Evolutionary conservation across 2,888 invertebrate species (phyloP).

Genomic region (Acleris emargana): DNA sequence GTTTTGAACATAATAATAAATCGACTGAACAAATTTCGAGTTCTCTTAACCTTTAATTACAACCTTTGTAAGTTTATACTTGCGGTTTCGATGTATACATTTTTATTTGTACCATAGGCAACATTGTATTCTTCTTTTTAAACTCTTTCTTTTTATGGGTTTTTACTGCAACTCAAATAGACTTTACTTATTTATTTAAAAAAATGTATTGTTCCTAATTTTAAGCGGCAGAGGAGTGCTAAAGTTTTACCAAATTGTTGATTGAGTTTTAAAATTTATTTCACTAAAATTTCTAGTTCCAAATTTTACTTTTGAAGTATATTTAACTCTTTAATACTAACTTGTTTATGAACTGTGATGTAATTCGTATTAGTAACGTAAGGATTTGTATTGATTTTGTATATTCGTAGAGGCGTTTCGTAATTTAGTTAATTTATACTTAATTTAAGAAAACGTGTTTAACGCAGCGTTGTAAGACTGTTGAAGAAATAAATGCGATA

Average conservation of each 20-base stretch:
- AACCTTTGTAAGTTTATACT: constrained; percentile 62
- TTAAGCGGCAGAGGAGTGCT: constrained; percentile 57
- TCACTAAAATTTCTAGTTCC: constrained; percentile 58
- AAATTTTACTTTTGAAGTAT: constrained; percentile 72
- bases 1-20: constrained; percentile 59
- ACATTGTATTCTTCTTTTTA: constrained; percentile 1
- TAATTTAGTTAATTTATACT: constrained; percentile 81
- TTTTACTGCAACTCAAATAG: constrained; percentile 2
- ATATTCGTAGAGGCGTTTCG: constrained; percentile 80
- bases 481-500: constrained; percentile 52
- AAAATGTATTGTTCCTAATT: constrained; percentile 74
- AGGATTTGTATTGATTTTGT: constrained; percentile 82
- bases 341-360: constrained; percentile 84
- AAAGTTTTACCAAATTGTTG: constrained; percentile 76
- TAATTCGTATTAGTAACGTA: constrained; percentile 82
- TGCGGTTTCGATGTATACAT: constrained; percentile 40
- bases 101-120: constrained; percentile 34
- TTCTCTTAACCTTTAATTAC: constrained; percentile 41
- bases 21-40: constrained; percentile 65
- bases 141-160: neutral
- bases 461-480: constrained; percentile 52
- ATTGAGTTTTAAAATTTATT: constrained; percentile 59
- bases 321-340: constrained; percentile 71
- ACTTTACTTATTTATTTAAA: constrained; percentile 10
- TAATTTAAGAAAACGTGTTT: constrained; percentile 67